Evolutionary conservation across 2,113 vertebrate species (phyloP).

Genomic region (Limnothrissa miodon): DNA sequence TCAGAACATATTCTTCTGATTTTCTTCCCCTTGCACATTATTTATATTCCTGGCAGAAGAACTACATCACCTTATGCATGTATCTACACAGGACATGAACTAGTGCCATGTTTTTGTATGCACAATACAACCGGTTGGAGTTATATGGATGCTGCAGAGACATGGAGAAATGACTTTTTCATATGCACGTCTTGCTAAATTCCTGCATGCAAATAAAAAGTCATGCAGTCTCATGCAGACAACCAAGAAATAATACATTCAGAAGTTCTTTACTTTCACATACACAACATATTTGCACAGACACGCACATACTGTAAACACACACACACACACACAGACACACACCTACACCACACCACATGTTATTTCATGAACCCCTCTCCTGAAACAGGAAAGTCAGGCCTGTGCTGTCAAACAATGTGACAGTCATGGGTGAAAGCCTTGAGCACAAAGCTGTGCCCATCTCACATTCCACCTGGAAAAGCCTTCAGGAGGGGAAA

Average conservation of each 20-base stretch:
- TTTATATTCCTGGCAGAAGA: no score
- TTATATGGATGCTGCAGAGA: no score
- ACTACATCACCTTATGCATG: neutral
- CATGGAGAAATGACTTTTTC: no score
- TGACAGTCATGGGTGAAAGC: slow-evolving; percentile 14
- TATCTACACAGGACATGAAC: neutral
- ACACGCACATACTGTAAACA: neutral
- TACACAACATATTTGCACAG: neutral
- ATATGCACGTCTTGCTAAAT: no score
- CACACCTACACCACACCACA: neutral
- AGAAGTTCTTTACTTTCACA: neutral
- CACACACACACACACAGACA: neutral
- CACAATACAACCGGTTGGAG: no score
- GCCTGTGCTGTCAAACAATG: neutral
- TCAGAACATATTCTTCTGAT: no score
- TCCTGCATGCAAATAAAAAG: no score
- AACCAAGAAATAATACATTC: neutral
- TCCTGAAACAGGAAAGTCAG: neutral
- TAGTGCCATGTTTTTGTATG: no score
- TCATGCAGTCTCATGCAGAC: neutral
- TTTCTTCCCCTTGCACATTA: no score
- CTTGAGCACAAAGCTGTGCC: neutral
- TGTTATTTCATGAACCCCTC: neutral
- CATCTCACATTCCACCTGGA: slow-evolving; percentile 12
- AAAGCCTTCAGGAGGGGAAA: neutral